Evolutionary conservation across 2,888 invertebrate genomes (phyloP), one percentile per base, ranked within the genome.

Genomic region (Cryptocephalus primarius): DNA sequence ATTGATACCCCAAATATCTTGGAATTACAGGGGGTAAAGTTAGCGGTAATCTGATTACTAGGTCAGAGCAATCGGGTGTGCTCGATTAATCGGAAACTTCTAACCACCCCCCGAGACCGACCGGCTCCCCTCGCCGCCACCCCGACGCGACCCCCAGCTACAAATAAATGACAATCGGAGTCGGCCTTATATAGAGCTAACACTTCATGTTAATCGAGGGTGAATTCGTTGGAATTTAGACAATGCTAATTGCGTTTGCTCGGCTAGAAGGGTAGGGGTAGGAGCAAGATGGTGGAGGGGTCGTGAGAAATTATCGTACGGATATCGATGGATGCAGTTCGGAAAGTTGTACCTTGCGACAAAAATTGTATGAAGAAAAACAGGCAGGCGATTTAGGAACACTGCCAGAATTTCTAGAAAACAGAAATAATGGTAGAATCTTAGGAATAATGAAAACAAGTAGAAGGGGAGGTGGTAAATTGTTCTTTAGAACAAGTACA

Each of bases 51-150:
- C 49, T 48, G 53, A 53, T 53, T 53, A 53, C 45, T 44, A 42
- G 44, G 48, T 48, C 47, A 49, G 51, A 51, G 48, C 53, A 49
- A 53, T 51, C 48, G 48, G 48, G 42, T 51, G 45, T 42, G 44
- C 22, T 22, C 49, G 51, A 53, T 51, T 51, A 53, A 53, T 51
- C 51, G 49, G 45, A 49, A 53, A 47, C 49, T 51, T 47, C 44
- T 40, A 48, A 42, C 42, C 9, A 32, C 43, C 39, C 11, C 13
- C 14, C 33, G 41, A 41, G 13, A 34, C 34, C 14, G 43, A 22
- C 39, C 12, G 10, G n/a, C 36, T 36, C 9, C 22, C 10, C 13
- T 4, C 22, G 3, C 22, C 6, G 6, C 22, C 22, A 22, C 22
- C 22, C 22, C 22, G 22, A 22, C 22, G 6, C 3, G 22, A 22